Evolutionary conservation across 2,888 invertebrate genomes (phyloP).

Genomic region (Xanthostigma xanthostigma): DNA sequence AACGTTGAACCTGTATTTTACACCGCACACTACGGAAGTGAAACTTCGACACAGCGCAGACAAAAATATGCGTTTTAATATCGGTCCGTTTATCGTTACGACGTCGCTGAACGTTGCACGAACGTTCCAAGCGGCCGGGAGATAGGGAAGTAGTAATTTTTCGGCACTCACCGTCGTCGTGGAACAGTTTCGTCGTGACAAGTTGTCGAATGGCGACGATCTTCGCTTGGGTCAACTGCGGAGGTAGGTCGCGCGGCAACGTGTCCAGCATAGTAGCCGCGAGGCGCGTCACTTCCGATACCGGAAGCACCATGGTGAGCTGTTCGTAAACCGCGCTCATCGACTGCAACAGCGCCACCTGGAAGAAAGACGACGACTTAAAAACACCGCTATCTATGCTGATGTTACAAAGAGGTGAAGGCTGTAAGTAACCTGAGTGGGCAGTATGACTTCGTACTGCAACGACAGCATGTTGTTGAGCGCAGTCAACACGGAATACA

Average conservation of each 20-base stretch:
- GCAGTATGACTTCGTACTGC: constrained; percentile 56
- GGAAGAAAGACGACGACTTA: constrained; percentile 13
- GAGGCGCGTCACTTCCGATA: constrained; percentile 63
- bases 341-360: constrained; percentile 69
- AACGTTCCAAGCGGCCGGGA: too few relatives aligned
- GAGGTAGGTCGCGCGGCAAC: constrained; percentile 51
- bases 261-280: constrained; percentile 68
- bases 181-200: constrained; percentile 56
- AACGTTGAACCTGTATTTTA: too few relatives aligned
- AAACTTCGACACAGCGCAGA: too few relatives aligned
- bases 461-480: constrained; percentile 62
- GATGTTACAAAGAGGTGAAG: too few relatives aligned
- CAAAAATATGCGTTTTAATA: too few relatives aligned
- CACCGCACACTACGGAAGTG: too few relatives aligned
- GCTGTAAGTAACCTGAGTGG: constrained; percentile 60
- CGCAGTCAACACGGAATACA: constrained; percentile 65
- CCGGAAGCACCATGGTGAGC: constrained; percentile 55
- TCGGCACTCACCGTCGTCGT: constrained; percentile 40
- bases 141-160: too few relatives aligned
- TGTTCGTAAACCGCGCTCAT: constrained; percentile 76
- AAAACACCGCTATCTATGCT: neutral
- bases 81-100: too few relatives aligned
- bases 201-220: constrained; percentile 70
- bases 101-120: too few relatives aligned
- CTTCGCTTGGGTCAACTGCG: constrained; percentile 62